Evolutionary conservation across 2,113 vertebrate genomes (phyloP), one percentile per base, ranked within the genome.

Genomic region (Canis aureus): DNA sequence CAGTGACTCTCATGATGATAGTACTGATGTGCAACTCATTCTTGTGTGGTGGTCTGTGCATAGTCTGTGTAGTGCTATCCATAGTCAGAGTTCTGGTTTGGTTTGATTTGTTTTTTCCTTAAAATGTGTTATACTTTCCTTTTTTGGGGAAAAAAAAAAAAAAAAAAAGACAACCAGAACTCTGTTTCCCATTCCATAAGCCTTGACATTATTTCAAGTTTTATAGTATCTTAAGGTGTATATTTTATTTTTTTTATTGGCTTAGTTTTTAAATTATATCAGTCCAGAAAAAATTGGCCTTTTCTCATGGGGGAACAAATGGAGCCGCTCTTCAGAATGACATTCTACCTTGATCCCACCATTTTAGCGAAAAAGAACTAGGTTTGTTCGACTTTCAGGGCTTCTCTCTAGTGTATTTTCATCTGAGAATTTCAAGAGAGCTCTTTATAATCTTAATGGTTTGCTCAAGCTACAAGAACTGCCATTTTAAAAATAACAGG

Each of bases 191-290:
- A 89, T 92, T 82, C 97, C 67, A 74, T 96, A 64, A 95, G 81
- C 97, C 97, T 95, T 93, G 76, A 81, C 55, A 51, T 96, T 87
- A 87, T 97, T 98, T 76, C 86, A 98, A 96, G 96, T 97, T 98
- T 98, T 97, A 84, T 66, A 89, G 49, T 96, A 57, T 97, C 43
- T 97, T 85, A 53, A 97, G 98, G 51, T 98, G 79, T 98, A 97
- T 71, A 96, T 98, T 98, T 98, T 97, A 55, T 98, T 95, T 71
- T 71, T 76, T 19, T 84, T 97, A 97, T 89, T 96, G 90, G 60
- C 94, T 98, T 98, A 96, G 86, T 97, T 80, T 96, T 97, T 98
- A 87, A 89, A 96, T 98, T 97, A 11, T 97, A 97, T 98, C 91
- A 94, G 38, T 97, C 1, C 66, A 95, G 86, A 97, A 96, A 92